Conservation (phyloP, 2,888 invertebrate genomes). For the Eurytoma adleriae region DNA sequence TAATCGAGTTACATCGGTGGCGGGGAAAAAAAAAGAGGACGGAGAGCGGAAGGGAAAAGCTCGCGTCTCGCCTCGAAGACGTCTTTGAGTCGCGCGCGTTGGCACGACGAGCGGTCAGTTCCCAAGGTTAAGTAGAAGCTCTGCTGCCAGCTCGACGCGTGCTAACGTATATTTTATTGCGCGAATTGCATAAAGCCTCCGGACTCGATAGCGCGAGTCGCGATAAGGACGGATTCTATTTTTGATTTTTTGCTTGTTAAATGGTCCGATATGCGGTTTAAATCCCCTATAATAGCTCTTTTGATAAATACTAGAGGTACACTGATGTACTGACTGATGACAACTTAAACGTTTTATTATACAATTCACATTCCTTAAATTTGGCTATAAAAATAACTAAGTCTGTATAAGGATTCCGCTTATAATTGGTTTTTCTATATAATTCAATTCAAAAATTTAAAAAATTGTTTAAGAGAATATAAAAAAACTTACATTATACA, state of each 20-base stretch:
- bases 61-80: background rate
- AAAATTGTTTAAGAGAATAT: too few relatives aligned
- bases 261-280: too few relatives aligned
- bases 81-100: background rate
- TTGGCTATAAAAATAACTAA: too few relatives aligned
- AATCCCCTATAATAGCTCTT: too few relatives aligned
- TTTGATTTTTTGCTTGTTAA: background rate
- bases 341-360: too few relatives aligned
- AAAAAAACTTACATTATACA: too few relatives aligned
- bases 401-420: too few relatives aligned
- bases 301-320: too few relatives aligned
- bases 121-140: background rate
- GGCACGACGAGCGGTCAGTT: background rate
- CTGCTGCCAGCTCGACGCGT: background rate
- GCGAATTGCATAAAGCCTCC: background rate
- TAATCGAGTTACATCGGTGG: constrained; percentile 4
- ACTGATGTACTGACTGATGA: too few relatives aligned
- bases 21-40: constrained; percentile 16
- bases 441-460: too few relatives aligned
- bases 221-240: constrained; percentile 7
- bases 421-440: too few relatives aligned
- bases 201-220: background rate
- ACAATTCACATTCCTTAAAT: too few relatives aligned
- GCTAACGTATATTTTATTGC: constrained; percentile 8
- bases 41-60: background rate